phyloP scores from a whole-genome alignment of 2,888 invertebrate genomes.

The Drosophila meridionalis region DNA sequence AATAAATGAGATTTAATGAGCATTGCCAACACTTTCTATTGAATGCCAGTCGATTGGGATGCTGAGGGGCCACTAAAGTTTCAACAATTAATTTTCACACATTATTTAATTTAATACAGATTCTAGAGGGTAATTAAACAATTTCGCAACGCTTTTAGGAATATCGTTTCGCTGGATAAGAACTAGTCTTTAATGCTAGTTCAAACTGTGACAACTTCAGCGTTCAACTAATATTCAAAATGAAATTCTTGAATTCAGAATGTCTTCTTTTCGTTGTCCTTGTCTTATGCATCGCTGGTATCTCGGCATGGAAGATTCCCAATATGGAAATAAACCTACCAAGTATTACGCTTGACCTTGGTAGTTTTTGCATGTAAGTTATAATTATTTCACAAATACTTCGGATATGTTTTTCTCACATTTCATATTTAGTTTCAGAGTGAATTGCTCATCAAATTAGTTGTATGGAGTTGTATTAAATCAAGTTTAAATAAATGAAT shows the following conservation, averaged over 20 bases:
- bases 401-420: background rate
- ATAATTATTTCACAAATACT: background rate
- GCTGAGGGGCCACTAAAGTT: no score
- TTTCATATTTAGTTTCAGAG: background rate
- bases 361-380: background rate
- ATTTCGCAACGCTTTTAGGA: constrained; percentile 5
- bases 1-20: background rate
- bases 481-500: background rate
- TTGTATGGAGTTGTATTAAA: background rate
- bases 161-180: background rate
- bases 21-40: no score
- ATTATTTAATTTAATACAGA: constrained; percentile 10
- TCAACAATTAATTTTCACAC: background rate
- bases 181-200: background rate
- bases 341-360: background rate
- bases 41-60: no score
- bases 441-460: background rate
- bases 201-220: background rate
- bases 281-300: background rate
- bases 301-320: no score
- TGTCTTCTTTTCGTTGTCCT: background rate
- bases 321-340: background rate
- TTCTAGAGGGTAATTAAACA: background rate
- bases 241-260: background rate
- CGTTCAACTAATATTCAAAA: background rate